These are phyloP conservation scores for Microctenopoma stevenorrisi DNA, from an alignment of 2,797 vertebrate species.

Conservation along the genomic window DNA sequence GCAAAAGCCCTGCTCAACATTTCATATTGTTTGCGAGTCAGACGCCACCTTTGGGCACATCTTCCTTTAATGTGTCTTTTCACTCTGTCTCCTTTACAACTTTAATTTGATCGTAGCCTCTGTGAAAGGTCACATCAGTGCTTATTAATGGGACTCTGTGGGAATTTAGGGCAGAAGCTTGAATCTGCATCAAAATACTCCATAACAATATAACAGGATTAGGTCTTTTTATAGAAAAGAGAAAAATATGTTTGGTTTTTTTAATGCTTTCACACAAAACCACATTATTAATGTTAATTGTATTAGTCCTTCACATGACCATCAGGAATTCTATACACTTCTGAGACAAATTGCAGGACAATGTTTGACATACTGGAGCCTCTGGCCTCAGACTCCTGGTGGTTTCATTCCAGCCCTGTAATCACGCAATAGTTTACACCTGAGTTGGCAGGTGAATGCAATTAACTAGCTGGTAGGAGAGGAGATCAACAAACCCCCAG, in stretches of 20 bases:
- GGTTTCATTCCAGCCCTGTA: constrained; percentile 28
- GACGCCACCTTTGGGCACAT: constrained; percentile 21
- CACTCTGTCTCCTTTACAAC: constrained; percentile 11
- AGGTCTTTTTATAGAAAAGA: not conserved
- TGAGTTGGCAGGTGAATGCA: constrained; percentile 48
- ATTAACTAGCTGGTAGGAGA: constrained; percentile 39
- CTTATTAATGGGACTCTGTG: constrained; percentile 6
- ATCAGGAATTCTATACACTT: not conserved
- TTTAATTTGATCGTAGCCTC: not conserved
- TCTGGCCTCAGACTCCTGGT: constrained; percentile 12
- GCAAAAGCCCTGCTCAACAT: constrained; percentile 12
- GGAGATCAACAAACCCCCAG: constrained; percentile 22
- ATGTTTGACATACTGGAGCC: not conserved
- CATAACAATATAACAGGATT: not conserved
- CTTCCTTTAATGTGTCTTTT: constrained; percentile 18
- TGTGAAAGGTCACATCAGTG: not conserved
- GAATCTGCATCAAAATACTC: not conserved
- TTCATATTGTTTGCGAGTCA: constrained; percentile 3
- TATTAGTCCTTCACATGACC: not conserved
- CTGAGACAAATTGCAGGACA: not conserved
- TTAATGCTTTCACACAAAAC: not conserved
- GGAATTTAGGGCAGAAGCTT: constrained; percentile 1
- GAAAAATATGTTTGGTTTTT: not conserved
- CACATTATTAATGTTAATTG: not conserved
- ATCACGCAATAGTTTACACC: constrained; percentile 45